Evolutionary conservation across 2,113 vertebrate genomes (phyloP).

Genomic region (Desmodus rotundus): DNA sequence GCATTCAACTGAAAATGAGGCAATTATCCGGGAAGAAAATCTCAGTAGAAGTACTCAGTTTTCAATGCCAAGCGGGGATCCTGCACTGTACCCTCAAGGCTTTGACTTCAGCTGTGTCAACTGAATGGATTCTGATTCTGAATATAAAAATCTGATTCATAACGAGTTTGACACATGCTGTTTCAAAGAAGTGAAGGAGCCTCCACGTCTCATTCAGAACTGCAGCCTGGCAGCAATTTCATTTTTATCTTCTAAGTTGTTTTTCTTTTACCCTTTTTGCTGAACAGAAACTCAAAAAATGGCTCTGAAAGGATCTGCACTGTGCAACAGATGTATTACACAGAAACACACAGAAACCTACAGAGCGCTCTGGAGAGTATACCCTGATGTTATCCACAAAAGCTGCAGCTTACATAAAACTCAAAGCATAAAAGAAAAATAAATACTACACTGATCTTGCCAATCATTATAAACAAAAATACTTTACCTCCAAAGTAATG

Average conservation of each 20-base stretch:
- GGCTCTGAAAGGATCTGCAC: not conserved
- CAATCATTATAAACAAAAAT: not conserved
- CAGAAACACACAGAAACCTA: slow-evolving; percentile 34
- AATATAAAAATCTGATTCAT: slow-evolving; percentile 52
- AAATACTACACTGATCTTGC: slow-evolving; percentile 21
- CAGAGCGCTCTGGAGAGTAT: not conserved
- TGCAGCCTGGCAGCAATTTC: slow-evolving; percentile 29
- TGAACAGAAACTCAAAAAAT: slow-evolving; percentile 43
- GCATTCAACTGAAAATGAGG: slow-evolving; percentile 4
- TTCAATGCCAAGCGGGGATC: not conserved
- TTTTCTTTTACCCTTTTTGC: slow-evolving; percentile 56
- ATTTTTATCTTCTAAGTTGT: slow-evolving; percentile 50
- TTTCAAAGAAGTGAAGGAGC: not conserved
- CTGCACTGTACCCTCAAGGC: not conserved
- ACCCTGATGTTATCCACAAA: not conserved
- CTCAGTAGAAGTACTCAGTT: not conserved
- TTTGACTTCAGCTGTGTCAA: slow-evolving; percentile 48
- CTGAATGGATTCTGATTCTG: slow-evolving; percentile 31
- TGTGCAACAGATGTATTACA: slow-evolving; percentile 30
- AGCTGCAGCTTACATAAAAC: slow-evolving; percentile 19
- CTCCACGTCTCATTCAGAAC: slow-evolving; percentile 38
- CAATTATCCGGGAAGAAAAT: slow-evolving; percentile 27
- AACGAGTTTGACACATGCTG: slow-evolving; percentile 28
- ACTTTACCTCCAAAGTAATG: not conserved
- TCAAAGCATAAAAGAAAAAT: not conserved